A percentile compares a stretch with the other conserved stretches of the same genome.
phyloP scores from a whole-genome alignment of 1,140 invertebrate genomes.

The Saccostrea echinata region DNA sequence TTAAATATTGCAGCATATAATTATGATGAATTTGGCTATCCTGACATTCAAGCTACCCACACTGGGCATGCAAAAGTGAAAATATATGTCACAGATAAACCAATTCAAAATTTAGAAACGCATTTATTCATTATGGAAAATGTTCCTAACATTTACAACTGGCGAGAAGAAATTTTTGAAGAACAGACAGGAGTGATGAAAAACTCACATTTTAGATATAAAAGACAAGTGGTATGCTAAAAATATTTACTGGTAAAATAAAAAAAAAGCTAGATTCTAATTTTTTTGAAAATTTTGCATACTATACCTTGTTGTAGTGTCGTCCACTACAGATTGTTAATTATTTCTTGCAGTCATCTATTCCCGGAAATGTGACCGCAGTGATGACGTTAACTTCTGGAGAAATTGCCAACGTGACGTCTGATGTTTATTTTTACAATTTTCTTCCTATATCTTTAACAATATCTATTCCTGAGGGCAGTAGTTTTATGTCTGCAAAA shows the following conservation, averaged over 20 bases:
- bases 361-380: not conserved
- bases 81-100: conserved; percentile 24
- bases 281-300: too few relatives aligned
- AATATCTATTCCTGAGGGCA: not conserved
- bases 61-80: conserved; percentile 27
- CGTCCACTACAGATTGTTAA: too few relatives aligned
- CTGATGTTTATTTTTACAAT: not conserved
- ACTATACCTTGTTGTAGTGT: too few relatives aligned
- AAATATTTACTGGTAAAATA: too few relatives aligned
- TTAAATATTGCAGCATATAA: conserved; percentile 24
- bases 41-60: not conserved
- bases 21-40: conserved; percentile 27
- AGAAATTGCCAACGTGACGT: not conserved
- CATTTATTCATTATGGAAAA: conserved; percentile 32
- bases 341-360: not conserved
- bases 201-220: not conserved
- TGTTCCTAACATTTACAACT: conserved; percentile 29
- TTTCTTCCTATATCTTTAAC: not conserved
- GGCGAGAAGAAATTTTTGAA: conserved; percentile 25
- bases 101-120: not conserved
- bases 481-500: not conserved
- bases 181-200: not conserved
- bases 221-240: conserved; percentile 19
- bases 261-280: not conserved
- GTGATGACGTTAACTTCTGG: not conserved